Evolutionary conservation across 2,797 vertebrate genomes (phyloP), one percentile per base, ranked within the genome.

Genomic region (Phyllotis vaccarum): DNA sequence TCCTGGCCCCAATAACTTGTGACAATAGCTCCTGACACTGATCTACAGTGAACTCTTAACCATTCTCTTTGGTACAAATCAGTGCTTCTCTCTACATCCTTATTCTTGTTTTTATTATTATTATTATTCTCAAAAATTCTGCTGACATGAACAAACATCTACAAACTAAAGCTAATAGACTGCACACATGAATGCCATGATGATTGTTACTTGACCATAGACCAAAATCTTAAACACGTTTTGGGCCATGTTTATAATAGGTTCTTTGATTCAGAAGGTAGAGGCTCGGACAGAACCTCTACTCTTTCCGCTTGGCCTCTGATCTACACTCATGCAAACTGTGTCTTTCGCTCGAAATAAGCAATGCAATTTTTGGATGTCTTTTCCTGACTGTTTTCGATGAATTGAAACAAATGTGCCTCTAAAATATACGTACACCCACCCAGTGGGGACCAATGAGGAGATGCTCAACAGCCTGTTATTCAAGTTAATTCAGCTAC

Each of bases 121-220:
- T 93, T 86, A 66, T 79, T 82, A 54, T 56, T 81, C 24, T 86
- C 86, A 80, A 66, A 92, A 93, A 90, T 80, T 93, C 93, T 89
- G 92, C 74, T 89, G 92, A 96, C 94, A 95, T 89, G 56, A 96
- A 89, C 46, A 91, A 92, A 86, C n/a, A 85, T 87, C 81, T 82
- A 80, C 31, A 79, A 80, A 58, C 72, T 88, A 56, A 89, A 93
- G 96, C 92, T 92, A 96, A 93, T 75, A 82, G 88, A 68, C 87
- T 52, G 29, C 62, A 40, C 49, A 46, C 83, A 95, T 14, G 14
- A 86, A 62, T 85, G 87, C 78, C 19, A 58, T 21, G 22, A 7
- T 46, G 31, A 17, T 64, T 92, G 90, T 95, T 96, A 96, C 96
- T 93, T 92, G 95, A 79, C 92, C 1, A 0, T 12, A 37, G 2